Base-by-base conservation (phyloP, 1,140 invertebrate species). In the Antheraea mylitta region DNA sequence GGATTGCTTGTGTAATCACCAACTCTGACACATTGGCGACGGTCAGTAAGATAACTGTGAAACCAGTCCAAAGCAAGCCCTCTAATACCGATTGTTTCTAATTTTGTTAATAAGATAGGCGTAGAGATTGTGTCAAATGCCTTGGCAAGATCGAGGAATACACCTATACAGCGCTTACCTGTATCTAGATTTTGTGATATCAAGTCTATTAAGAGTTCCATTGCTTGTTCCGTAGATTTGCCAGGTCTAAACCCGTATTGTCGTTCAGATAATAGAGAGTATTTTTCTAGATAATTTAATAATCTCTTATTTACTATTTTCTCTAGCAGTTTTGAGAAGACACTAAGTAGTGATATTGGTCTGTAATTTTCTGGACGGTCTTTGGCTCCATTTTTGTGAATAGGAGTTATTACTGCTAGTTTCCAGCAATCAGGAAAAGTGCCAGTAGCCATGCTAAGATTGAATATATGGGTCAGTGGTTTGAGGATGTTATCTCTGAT, bases 41-140 rank as follows among this genome's bases (percentile, higher is more conserved):
- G 22, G 16, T 37, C 30, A 5, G 37, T 37, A 7, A 64, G 30
- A 37, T 64, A 64, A 13, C 30, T 37, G 16, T 18, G 10, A 13
- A 64, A 64, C 62, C 62, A 64, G 37, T 37, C 7, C n/a, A 64
- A 30, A 30, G 37, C 62, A 10, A 64, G 0, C 11, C 62, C 62
- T 13, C 62, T 22, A 16, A 64, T 37, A 36, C 37, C 62, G 9
- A 38, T 38, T 9, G 5, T 38, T 38, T 38, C 37, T 5, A 38
- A 9, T 38, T 38, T 38, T 38, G 5, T 38, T 38, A 38, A 38
- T 38, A 38, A 38, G 9, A 38, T 38, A 5, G 37, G 37, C 5
- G 9, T 38, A 5, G 37, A 38, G 5, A 38, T 38, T 6, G 37
- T 38, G 9, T 38, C 37, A 38, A 38, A 38, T 6, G 37, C 37